Evolutionary conservation across 1,140 invertebrate genomes (phyloP).

Genomic region (Leptinotarsa texana): DNA sequence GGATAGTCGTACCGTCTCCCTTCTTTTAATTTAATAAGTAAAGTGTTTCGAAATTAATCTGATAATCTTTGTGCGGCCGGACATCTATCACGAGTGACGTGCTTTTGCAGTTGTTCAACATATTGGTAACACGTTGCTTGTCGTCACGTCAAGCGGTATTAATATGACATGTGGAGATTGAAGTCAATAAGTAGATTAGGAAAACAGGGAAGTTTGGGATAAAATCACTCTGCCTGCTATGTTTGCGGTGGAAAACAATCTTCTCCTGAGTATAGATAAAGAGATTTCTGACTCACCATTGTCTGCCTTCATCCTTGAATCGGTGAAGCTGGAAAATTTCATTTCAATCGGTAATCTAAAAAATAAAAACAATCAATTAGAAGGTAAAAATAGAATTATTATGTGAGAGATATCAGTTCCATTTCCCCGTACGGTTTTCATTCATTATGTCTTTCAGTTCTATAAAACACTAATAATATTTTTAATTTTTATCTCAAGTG

Average conservation of each 20-base stretch:
- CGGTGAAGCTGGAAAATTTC: too few species aligned
- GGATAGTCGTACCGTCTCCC: slow-evolving; percentile 23
- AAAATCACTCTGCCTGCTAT: background rate
- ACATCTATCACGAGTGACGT: slow-evolving; percentile 39
- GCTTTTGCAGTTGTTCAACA: slow-evolving; percentile 38
- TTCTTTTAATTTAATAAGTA: slow-evolving; percentile 43
- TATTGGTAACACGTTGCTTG: slow-evolving; percentile 41
- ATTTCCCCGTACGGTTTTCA: too few species aligned
- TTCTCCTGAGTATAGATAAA: too few species aligned
- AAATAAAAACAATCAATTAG: too few species aligned
- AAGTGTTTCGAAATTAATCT: slow-evolving; percentile 43
- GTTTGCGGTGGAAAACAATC: background rate
- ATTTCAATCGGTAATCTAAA: too few species aligned
- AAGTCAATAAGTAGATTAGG: slow-evolving; percentile 37
- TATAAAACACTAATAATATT: too few species aligned
- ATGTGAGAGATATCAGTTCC: too few species aligned
- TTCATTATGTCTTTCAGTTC: too few species aligned
- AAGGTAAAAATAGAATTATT: too few species aligned
- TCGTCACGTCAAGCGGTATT: slow-evolving; percentile 36
- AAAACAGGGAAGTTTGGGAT: slow-evolving; percentile 26
- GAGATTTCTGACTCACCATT: too few species aligned
- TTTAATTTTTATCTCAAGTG: too few species aligned
- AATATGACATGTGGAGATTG: slow-evolving; percentile 29
- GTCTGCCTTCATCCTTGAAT: too few species aligned
- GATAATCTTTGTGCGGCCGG: slow-evolving; percentile 31